phyloP scores from a whole-genome alignment of 2,888 invertebrate species.

The Rotaria sp. region DNA sequence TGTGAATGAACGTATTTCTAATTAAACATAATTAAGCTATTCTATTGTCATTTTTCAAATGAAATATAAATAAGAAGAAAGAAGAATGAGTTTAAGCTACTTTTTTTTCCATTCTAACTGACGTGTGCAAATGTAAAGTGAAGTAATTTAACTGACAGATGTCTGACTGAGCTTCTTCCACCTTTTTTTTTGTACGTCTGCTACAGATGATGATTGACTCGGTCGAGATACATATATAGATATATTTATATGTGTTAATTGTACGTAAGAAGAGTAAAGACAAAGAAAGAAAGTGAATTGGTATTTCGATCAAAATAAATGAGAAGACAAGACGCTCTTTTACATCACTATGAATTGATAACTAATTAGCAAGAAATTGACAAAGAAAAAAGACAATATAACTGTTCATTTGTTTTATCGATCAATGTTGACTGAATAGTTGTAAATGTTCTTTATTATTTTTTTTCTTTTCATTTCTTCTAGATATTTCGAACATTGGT shows the following conservation, averaged over 20 bases:
- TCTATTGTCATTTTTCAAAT: background rate
- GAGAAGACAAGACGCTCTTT: background rate
- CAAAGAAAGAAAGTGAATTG: background rate
- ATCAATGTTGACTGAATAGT: background rate
- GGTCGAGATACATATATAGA: background rate
- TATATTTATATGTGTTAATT: background rate
- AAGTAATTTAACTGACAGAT: conserved; percentile 12
- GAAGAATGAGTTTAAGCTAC: background rate
- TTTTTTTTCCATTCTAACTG: background rate
- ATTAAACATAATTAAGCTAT: background rate
- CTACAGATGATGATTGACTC: conserved; percentile 9
- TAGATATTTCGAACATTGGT: background rate
- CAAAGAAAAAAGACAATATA: background rate
- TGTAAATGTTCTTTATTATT: background rate
- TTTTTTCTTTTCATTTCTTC: no score
- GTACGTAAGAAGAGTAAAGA: background rate
- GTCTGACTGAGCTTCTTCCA: conserved; percentile 14
- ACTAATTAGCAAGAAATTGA: background rate
- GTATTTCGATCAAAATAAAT: conserved; percentile 8
- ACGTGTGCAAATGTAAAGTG: background rate
- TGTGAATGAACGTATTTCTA: background rate
- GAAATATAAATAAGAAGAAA: background rate
- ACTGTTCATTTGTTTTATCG: conserved; percentile 1
- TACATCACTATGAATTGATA: background rate
- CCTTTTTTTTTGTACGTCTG: background rate